Base-by-base conservation (phyloP, 2,888 invertebrate genomes). In the Parnassius orleans region DNA sequence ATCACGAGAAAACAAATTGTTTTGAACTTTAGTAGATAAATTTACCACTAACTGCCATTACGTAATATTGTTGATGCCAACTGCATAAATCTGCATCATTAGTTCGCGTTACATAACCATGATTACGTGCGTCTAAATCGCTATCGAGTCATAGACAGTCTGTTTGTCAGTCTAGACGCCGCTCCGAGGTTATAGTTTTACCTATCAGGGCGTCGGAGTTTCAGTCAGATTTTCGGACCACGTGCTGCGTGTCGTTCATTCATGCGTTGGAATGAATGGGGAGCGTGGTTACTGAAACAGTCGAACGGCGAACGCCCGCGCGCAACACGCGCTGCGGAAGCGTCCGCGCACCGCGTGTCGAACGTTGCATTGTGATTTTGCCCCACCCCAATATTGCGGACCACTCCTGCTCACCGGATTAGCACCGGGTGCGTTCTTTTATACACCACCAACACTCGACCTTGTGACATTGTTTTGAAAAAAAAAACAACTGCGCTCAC, bases 201-300 rank as follows among this genome's bases (percentile, higher is more conserved):
- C 53, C 57, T 53, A 55, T 60, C 54, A 15, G 48, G 48, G 19
- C 53, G 55, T 55, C 53, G 72, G 69, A 73, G 77, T 81, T 86
- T 84, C 83, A 84, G 84, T 71, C 68, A 66, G 75, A 76, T 83
- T 72, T 87, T 86, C 84, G 75, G 79, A 75, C 76, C 86, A 85
- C 86, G 85, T 48, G 46, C 33, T 46, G 46, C 82, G 85, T 74
- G 70, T 81, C 77, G 78, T 83, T 85, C 90, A 90, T 90, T 90
- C 85, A 90, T 84, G 83, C 78, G 80, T 77, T 74, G 72, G 82
- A 85, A 79, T 88, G 88, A 89, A 89, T 88, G 87, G 78, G 75
- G 77, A 75, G 71, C 68, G 71, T 67, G 68, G 69, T 67, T 58
- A 71, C 76, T 78, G 80, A 79, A 80, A 80, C 86, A 87, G 88